A percentile compares a stretch with the other conserved stretches of the same genome.
These are phyloP conservation scores for Steinernema carpocapsae DNA, from an alignment of 2,888 invertebrate genomes.

Conservation along the genomic window DNA sequence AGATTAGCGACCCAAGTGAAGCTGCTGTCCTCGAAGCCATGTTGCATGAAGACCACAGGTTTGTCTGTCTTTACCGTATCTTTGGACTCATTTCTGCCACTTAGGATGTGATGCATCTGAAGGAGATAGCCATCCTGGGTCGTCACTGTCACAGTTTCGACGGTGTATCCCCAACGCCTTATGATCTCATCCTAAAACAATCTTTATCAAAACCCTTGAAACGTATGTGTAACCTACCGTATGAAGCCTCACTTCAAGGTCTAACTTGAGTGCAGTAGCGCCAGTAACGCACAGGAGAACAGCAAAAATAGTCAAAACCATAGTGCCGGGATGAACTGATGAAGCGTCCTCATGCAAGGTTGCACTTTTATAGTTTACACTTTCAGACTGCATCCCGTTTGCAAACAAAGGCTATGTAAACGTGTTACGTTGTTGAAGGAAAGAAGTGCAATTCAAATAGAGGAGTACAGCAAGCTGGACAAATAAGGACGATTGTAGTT, in stretches of 20 bases:
- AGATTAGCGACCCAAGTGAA: not conserved
- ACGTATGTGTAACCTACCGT: not conserved
- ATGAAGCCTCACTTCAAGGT: not conserved
- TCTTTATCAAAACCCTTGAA: not conserved
- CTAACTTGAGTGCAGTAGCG: not conserved
- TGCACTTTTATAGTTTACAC: too few relatives aligned
- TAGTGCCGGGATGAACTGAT: not conserved
- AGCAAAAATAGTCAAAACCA: not conserved
- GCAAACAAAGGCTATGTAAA: too few relatives aligned
- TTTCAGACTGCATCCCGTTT: too few relatives aligned
- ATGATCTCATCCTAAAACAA: not conserved
- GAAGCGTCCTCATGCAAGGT: not conserved
- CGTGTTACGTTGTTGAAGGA: too few relatives aligned
- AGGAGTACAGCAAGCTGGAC: too few relatives aligned
- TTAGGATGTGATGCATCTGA: not conserved
- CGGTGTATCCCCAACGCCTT: not conserved
- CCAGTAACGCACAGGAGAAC: not conserved
- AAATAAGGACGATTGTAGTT: too few relatives aligned
- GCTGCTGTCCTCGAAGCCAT: not conserved
- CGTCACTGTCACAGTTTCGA: constrained; percentile 4
- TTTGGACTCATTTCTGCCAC: not conserved
- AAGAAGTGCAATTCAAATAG: too few relatives aligned
- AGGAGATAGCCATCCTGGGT: not conserved
- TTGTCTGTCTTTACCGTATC: not conserved
- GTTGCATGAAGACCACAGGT: constrained; percentile 8